Percentiles rank a stretch among this genome's conserved stretches.
phyloP scores from a whole-genome alignment of 1,140 invertebrate species.

The Pteromalus puparum region DNA sequence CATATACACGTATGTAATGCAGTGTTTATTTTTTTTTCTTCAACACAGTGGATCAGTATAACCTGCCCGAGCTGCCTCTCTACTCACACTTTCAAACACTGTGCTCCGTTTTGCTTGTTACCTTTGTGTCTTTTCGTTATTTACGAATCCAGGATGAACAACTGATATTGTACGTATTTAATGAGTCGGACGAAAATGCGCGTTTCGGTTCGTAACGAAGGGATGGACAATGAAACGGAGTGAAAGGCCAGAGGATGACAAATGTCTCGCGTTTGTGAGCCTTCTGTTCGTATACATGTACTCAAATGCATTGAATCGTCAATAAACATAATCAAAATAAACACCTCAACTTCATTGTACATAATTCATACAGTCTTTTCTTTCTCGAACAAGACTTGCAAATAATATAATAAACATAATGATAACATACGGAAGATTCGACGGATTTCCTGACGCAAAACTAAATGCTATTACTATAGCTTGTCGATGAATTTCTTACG shows the following conservation, averaged over 20 bases:
- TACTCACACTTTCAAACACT: constrained; percentile 60
- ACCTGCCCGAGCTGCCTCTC: constrained; percentile 69
- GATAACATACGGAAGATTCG: constrained; percentile 1
- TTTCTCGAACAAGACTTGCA: neutral
- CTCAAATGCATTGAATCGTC: no score
- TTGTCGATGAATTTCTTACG: no score
- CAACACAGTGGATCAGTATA: constrained; percentile 59
- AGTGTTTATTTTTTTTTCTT: constrained; percentile 40
- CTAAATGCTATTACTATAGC: no score
- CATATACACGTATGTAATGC: constrained; percentile 51
- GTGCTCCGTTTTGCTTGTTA: constrained; percentile 57
- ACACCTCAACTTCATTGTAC: neutral
- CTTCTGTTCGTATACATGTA: neutral
- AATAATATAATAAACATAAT: constrained; percentile 16
- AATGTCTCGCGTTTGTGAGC: constrained; percentile 8
- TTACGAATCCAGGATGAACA: constrained; percentile 31
- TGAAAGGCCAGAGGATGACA: constrained; percentile 11
- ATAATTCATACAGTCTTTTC: neutral
- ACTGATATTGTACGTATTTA: constrained; percentile 16
- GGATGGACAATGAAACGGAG: constrained; percentile 17
- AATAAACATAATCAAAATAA: neutral
- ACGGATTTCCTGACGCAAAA: neutral
- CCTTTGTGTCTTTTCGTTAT: constrained; percentile 20
- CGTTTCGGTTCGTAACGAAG: neutral
- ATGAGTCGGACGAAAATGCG: constrained; percentile 25